Percentiles rank a stretch among this genome's conserved stretches.
These are phyloP conservation scores for Pandemis cinnamomeana DNA, from an alignment of 2,888 invertebrate species.

Conservation along the genomic window DNA sequence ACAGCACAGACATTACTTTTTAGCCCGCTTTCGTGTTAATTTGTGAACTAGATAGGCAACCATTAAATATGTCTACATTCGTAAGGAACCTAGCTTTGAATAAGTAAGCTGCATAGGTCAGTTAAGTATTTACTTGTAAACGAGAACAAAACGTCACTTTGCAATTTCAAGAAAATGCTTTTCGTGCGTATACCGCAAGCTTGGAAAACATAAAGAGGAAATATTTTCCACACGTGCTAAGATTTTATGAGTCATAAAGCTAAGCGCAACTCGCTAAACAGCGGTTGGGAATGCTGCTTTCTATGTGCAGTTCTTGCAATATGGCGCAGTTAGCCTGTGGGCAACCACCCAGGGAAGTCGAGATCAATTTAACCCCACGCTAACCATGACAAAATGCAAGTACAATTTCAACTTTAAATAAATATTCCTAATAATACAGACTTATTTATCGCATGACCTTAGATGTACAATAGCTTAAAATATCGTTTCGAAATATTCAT, in stretches of 20 bases:
- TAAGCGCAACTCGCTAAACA: constrained; percentile 55
- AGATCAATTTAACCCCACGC: not conserved
- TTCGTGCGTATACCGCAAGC: constrained; percentile 24
- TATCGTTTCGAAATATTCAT: not conserved
- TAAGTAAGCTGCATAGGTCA: not conserved
- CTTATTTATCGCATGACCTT: no score
- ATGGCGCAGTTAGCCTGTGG: constrained; percentile 16
- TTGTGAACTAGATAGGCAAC: not conserved
- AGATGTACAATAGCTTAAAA: no score
- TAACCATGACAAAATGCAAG: not conserved
- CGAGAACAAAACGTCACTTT: constrained; percentile 2
- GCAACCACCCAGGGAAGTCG: not conserved
- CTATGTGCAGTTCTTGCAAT: constrained; percentile 30
- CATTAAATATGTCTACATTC: not conserved
- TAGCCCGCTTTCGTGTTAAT: not conserved
- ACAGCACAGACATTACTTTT: not conserved
- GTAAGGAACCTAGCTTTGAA: not conserved
- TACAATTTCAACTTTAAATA: not conserved
- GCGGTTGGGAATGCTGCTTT: constrained; percentile 44
- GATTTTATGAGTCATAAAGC: constrained; percentile 60
- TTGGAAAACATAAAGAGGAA: constrained; percentile 48
- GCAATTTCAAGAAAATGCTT: constrained; percentile 14
- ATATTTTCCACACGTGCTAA: constrained; percentile 54
- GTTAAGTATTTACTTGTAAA: constrained; percentile 2
- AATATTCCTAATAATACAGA: no score